These are phyloP conservation scores for Bothrops jararaca DNA, from an alignment of 2,113 vertebrate genomes.

Conservation along the genomic window DNA sequence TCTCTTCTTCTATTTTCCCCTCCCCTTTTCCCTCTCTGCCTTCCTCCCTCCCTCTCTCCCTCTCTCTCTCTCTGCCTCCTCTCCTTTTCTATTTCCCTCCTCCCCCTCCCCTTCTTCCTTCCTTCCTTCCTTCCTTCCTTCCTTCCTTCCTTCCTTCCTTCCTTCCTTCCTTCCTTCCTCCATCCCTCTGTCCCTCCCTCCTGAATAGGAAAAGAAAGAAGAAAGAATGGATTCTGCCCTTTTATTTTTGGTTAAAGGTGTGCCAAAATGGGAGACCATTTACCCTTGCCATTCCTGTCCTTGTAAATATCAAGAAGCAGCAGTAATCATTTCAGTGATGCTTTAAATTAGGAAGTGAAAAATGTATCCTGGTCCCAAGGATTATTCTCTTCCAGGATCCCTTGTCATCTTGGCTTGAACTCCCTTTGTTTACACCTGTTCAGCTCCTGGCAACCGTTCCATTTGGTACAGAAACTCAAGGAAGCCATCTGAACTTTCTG, in stretches of 20 bases:
- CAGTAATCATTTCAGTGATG: too few relatives aligned
- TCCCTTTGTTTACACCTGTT: conserved; percentile 57
- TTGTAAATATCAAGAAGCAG: too few relatives aligned
- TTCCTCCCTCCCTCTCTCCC: rapidly evolving
- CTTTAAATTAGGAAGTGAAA: too few relatives aligned
- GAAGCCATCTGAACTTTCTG: conserved; percentile 61
- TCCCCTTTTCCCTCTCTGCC: rapidly evolving
- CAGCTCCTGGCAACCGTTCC: conserved; percentile 58
- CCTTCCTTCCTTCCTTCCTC: too few relatives aligned
- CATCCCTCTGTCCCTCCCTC: rapidly evolving
- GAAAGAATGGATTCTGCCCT: neutral
- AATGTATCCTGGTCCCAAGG: too few relatives aligned
- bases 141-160: neutral
- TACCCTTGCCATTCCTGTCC: conserved; percentile 1
- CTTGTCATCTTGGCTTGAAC: conserved; percentile 58
- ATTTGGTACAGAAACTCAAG: conserved; percentile 59
- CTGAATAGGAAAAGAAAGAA: neutral
- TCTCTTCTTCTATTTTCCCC: rapidly evolving
- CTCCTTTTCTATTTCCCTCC: rapidly evolving
- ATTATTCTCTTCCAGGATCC: conserved; percentile 34
- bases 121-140: rapidly evolving
- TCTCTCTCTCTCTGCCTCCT: rapidly evolving
- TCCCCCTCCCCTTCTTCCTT: rapidly evolving
- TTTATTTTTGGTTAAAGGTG: conserved; percentile 1
- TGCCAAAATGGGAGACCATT: conserved; percentile 1